Evolutionary conservation across 2,888 invertebrate genomes (phyloP), one percentile per base, ranked within the genome.

Genomic region (Lottia scabra): DNA sequence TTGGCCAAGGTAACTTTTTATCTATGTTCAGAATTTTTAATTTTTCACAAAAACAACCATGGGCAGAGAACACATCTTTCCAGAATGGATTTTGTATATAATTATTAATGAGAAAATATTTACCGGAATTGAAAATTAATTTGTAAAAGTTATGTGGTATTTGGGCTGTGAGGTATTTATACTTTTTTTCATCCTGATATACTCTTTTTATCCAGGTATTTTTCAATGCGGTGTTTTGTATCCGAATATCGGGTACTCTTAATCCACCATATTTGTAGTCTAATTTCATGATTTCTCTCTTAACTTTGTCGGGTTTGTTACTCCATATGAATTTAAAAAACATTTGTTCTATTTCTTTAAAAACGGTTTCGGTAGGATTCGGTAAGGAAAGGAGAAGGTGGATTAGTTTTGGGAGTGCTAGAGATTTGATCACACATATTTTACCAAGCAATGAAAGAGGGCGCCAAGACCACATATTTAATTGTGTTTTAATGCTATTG

Each of bases 251-350:
- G n/a, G 68, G 68, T 38, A 73, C 69, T 70, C 70, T 70, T 23
- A 73, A 46, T 43, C 73, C 63, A 43, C 73, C 69, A 46, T 69
- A 19, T 13, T n/a, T 15, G n/a, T n/a, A 46, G 26, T 73, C 66
- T 27, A 43, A 46, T 16, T 66, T 66, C 15, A 69, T n/a, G 44
- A 48, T 64, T 38, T 72, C 66, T 44, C 68, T 48, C 23, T 72
- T 72, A 10, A 68, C 44, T 63, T 73, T 66, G 23, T 69, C 69
- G 27, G 65, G 23, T 66, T 73, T 73, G n/a, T n/a, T n/a, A n/a
- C n/a, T n/a, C n/a, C n/a, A 73, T 27, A 73, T 62, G 68, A 66
- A 69, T 26, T 62, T 23, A 63, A 30, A 68, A 65, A 68, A 65
- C 19, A 63, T 8, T 19, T 15, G 26, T 65, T 73, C 38, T 45